phyloP scores from a whole-genome alignment of 1,140 invertebrate species.

The Heliconius melpomene region DNA sequence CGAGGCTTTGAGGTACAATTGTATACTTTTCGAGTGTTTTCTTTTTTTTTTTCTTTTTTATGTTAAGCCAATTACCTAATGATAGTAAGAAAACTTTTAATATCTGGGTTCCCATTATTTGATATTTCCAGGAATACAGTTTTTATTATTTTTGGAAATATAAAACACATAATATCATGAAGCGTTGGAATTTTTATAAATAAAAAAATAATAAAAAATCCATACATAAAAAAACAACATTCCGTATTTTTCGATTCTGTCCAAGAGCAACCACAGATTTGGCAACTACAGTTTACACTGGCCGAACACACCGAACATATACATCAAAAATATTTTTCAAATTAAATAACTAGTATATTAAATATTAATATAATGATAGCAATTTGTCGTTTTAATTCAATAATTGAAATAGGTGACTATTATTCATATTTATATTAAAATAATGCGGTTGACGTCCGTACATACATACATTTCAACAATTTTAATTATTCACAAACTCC shows the following conservation, averaged over 20 bases:
- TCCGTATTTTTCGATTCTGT: neutral
- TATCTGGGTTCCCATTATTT: neutral
- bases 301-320: neutral
- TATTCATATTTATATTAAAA: conserved; percentile 50
- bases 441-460: conserved; percentile 59
- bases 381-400: conserved; percentile 34
- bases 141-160: no score
- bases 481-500: conserved; percentile 65
- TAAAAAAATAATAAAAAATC: no score
- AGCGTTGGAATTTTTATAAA: no score
- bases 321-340: conserved; percentile 12
- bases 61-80: neutral
- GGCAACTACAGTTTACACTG: neutral
- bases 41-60: neutral
- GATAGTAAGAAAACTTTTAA: neutral
- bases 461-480: conserved; percentile 56
- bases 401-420: conserved; percentile 36
- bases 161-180: no score
- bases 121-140: no score
- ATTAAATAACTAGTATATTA: conserved; percentile 7
- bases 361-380: conserved; percentile 23
- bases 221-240: neutral
- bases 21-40: conserved; percentile 17
- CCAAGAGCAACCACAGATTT: neutral
- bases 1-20: conserved; percentile 46